Evolutionary conservation across 2,113 vertebrate genomes (phyloP), one percentile per base, ranked within the genome.

Genomic region (Psammodynastes pulverulentus): DNA sequence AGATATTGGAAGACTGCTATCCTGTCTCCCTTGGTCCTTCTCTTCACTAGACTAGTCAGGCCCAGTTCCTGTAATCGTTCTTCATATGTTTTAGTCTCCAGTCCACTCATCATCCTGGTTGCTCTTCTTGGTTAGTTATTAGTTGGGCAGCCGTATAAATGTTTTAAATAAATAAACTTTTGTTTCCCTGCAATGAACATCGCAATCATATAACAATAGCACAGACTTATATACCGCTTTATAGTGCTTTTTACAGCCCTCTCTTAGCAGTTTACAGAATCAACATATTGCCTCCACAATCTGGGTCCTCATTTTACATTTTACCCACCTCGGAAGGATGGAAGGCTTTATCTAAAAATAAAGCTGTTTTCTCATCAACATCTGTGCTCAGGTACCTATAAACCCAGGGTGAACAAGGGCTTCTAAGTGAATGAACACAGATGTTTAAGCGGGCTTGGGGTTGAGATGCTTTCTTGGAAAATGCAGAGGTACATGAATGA

Each of bases 161-260:
- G 29, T 67, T 67, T 34, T 34, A 34, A 67, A 34, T 67, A 17
- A 67, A n/a, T 67, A 34, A 67, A 1, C 85, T 24, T 93, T 95
- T 91, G 23, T 93, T 94, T 84, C 2, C 52, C n/a, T 88, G 92
- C 0, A 24, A 91, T 94, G 95, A 89, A 67, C 85, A 94, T 4
- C 29, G 12, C 21, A 72, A 19, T 9, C 19, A 15, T 53, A n/a
- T n/a, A n/a, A n/a, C n/a, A n/a, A n/a, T n/a, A n/a, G n/a, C n/a
- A n/a, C n/a, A n/a, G n/a, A n/a, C n/a, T n/a, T n/a, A n/a, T n/a
- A n/a, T n/a, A n/a, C n/a, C n/a, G n/a, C n/a, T n/a, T n/a, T n/a
- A n/a, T n/a, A n/a, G n/a, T n/a, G n/a, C n/a, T n/a, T n/a, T n/a
- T n/a, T n/a, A n/a, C n/a, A n/a, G n/a, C n/a, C n/a, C n/a, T n/a